These are phyloP conservation scores for Dissostichus mawsoni DNA, from an alignment of 2,113 vertebrate species.

Conservation along the genomic window DNA sequence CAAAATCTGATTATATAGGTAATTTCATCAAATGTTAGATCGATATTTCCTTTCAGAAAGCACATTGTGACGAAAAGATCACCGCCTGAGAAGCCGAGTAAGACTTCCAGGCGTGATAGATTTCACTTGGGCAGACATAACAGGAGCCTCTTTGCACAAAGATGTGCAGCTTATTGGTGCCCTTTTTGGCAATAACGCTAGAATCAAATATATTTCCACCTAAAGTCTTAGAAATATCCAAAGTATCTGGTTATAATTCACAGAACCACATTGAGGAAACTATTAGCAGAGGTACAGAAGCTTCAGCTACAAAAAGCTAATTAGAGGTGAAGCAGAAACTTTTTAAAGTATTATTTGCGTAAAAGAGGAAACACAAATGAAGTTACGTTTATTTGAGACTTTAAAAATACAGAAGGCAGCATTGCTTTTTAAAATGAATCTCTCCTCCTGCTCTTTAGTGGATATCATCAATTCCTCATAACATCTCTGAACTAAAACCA, in stretches of 20 bases:
- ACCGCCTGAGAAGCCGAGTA: neutral
- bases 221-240: slow-evolving; percentile 30
- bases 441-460: too few species aligned
- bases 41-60: too few species aligned
- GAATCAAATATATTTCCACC: slow-evolving; percentile 42
- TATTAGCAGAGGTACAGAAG: slow-evolving; percentile 27
- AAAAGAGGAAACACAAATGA: slow-evolving; percentile 20
- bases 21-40: too few species aligned
- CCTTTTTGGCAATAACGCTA: slow-evolving; percentile 39
- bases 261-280: slow-evolving; percentile 23
- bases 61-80: slow-evolving; percentile 21
- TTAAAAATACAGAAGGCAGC: too few species aligned
- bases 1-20: too few species aligned
- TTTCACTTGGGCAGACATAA: slow-evolving; percentile 57
- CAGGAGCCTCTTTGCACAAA: slow-evolving; percentile 36
- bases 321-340: slow-evolving; percentile 40
- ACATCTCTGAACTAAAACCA: slow-evolving; percentile 4
- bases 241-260: slow-evolving; percentile 65
- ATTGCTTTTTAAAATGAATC: too few species aligned
- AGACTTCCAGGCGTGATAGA: slow-evolving; percentile 57
- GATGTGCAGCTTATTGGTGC: slow-evolving; percentile 60
- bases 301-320: slow-evolving; percentile 40
- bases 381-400: neutral
- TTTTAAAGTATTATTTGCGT: slow-evolving; percentile 17
- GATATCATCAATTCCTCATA: too few species aligned